phyloP scores from a whole-genome alignment of 2,797 vertebrate species.

The Coracias cyanogaster region DNA sequence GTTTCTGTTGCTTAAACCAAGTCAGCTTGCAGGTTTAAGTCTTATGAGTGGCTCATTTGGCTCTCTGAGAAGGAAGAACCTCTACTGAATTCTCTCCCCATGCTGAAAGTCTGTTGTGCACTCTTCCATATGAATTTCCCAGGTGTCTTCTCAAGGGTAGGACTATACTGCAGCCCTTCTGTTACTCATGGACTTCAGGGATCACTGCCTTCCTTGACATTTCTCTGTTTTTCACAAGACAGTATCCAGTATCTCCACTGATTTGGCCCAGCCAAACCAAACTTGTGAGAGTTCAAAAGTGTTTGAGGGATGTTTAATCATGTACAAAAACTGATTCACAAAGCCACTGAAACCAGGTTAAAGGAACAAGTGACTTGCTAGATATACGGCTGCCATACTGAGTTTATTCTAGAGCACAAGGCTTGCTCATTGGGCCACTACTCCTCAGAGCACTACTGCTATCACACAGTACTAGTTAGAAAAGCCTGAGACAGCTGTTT shows the following conservation, averaged over 20 bases:
- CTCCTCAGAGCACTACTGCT: not conserved
- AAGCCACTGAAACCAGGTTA: not conserved
- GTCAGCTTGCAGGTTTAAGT: not conserved
- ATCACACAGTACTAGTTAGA: not conserved
- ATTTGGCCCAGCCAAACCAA: not conserved
- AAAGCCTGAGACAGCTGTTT: not conserved
- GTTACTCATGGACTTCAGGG: not conserved
- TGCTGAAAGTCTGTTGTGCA: not conserved
- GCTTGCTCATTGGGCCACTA: not conserved
- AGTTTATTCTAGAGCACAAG: not conserved
- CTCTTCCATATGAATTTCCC: not conserved
- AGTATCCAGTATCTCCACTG: rapidly evolving
- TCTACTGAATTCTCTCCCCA: not conserved
- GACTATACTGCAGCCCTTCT: not conserved
- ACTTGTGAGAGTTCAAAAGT: not conserved
- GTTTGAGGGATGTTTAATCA: not conserved
- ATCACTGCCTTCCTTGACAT: not conserved
- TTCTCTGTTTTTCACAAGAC: not conserved
- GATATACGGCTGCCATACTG: rapidly evolving
- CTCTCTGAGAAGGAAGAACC: not conserved
- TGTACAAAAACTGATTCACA: not conserved
- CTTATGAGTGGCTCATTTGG: not conserved
- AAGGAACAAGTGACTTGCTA: not conserved
- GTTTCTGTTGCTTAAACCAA: not conserved
- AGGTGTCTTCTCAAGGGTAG: not conserved